Conservation (phyloP, 1,140 invertebrate species). For the Thereuonema tuberculata region DNA sequence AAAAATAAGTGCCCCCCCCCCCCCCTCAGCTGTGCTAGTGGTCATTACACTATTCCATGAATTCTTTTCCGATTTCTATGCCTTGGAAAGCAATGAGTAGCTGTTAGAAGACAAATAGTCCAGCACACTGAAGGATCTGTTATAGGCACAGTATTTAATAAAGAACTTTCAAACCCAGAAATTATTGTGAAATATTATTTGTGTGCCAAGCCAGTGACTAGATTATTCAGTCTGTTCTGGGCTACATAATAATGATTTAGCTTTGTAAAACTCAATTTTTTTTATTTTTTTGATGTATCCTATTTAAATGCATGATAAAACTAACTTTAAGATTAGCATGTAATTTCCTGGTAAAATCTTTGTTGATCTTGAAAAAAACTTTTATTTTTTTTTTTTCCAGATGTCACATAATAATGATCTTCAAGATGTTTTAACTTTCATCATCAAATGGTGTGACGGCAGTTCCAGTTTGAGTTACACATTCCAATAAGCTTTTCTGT, state of each 20-base stretch:
- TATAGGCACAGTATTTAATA: no score
- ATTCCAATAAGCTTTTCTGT: constrained; percentile 7
- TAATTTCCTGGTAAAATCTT: constrained; percentile 1
- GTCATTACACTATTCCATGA: no score
- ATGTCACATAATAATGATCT: constrained; percentile 38
- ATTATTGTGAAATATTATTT: not conserved
- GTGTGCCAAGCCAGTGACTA: not conserved
- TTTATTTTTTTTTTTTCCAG: constrained; percentile 21
- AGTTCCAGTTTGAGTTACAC: constrained; percentile 20
- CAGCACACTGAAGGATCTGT: no score
- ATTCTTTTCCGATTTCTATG: no score
- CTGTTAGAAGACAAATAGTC: no score
- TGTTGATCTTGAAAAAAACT: no score
- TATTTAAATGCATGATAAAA: not conserved
- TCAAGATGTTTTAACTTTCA: constrained; percentile 58
- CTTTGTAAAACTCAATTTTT: constrained; percentile 6
- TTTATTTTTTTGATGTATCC: constrained; percentile 7
- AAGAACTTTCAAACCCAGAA: no score
- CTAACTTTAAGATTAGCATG: no score
- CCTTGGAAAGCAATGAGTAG: no score
- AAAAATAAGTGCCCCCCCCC: no score
- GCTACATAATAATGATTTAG: constrained; percentile 7
- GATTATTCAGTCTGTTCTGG: not conserved
- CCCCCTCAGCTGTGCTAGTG: no score
- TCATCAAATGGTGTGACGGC: constrained; percentile 60